Base-by-base conservation (phyloP, 2,113 vertebrate genomes). In the Rhinopomastus cyanomelas region DNA sequence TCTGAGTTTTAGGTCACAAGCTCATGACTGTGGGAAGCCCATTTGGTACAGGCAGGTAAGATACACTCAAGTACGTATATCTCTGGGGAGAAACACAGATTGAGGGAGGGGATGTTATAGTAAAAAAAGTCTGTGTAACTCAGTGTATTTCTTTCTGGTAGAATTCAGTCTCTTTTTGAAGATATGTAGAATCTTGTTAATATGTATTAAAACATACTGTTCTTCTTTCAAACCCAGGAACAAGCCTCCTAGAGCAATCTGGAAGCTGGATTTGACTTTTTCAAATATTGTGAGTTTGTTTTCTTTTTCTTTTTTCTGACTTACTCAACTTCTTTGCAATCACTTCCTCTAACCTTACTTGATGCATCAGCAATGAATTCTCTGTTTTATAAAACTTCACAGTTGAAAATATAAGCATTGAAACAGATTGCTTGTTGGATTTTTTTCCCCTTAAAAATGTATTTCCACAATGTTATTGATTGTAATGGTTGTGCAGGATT, bases 191-290 rank as follows among this genome's bases (percentile, higher is more conserved):
- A 67, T 48, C 46, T 48, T 48, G 46, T 42, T 42, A 42, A 19
- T 29, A 56, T 39, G 13, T 20, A 26, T n/a, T 18, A 25, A 5
- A 9, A 12, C 14, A 53, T 48, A 16, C 29, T 51, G 5, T 12
- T 59, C 20, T 18, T 81, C 34, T 76, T 85, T 82, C 12, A 21
- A 73, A 66, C 60, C 49, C 46, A 77, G 73, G 6, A 73, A 34
- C 30, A 68, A 32, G n/a, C 25, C 87, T 89, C 18, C 49, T 91
- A 48, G 62, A 93, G 97, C 97, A 85, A 99, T 99, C 81, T 99
- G 99, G 99, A 99, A 98, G 92, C 97, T 99, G 91, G 98, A 99
- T 91, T 98, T 99, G 55, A 98, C 98, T 23, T 99, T 99, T 97
- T 98, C 98, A 81, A 98, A 98, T 95, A 98, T 93, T 18, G 99